Conservation (phyloP, 2,888 invertebrate genomes). For the Drosophila tanythrix region DNA sequence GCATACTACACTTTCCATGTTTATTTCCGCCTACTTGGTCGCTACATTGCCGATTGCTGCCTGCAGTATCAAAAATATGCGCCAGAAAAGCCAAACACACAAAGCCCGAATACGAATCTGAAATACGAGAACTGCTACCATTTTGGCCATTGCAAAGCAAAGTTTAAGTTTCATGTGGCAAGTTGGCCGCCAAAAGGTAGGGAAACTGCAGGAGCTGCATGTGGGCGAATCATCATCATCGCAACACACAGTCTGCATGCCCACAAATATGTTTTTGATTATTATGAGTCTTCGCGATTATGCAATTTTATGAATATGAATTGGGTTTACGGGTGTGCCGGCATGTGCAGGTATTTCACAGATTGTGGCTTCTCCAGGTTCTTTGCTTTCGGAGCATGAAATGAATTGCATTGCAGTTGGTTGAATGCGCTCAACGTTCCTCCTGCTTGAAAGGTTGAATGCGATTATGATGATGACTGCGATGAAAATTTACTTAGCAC, state of each 20-base stretch:
- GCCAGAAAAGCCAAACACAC: conserved; percentile 31
- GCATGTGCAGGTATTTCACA: conserved; percentile 50
- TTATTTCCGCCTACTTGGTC: conserved; percentile 78
- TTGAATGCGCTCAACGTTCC: conserved; percentile 29
- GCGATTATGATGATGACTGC: conserved; percentile 38
- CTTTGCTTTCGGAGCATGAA: conserved; percentile 42
- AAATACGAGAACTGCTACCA: conserved; percentile 21
- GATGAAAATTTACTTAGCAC: conserved; percentile 54
- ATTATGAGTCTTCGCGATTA: conserved; percentile 81
- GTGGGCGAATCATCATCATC: conserved; percentile 12
- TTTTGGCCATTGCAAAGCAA: conserved; percentile 50
- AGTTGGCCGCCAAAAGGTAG: conserved; percentile 40
- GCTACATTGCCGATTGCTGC: conserved; percentile 68
- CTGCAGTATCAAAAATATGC: conserved; percentile 63
- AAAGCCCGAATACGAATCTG: conserved; percentile 17
- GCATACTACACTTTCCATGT: conserved; percentile 34
- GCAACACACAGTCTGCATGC: conserved; percentile 51
- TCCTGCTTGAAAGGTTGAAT: conserved; percentile 29
- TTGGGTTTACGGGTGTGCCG: conserved; percentile 62
- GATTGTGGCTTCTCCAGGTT: conserved; percentile 31
- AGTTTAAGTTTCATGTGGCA: conserved; percentile 76
- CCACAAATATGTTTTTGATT: conserved; percentile 82
- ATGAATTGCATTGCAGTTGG: conserved; percentile 61
- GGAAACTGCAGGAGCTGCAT: conserved; percentile 25
- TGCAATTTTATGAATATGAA: conserved; percentile 81